phyloP scores from a whole-genome alignment of 2,797 vertebrate species.

The Brotula barbata region DNA sequence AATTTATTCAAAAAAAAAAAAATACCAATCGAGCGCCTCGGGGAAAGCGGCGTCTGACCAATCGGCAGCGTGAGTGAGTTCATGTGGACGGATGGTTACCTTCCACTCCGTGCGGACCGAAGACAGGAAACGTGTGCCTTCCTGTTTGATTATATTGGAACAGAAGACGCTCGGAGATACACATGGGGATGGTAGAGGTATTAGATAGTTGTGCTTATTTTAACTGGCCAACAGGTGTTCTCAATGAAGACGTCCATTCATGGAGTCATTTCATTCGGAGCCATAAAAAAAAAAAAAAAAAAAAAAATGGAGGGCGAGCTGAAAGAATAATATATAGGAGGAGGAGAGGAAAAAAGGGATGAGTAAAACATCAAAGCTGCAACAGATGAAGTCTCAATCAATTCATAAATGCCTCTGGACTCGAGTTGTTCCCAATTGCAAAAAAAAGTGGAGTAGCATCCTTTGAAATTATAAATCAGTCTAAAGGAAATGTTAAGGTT shows the following conservation, averaged over 20 bases:
- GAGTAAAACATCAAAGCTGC: conserved; percentile 70
- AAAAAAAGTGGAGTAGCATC: conserved; percentile 31
- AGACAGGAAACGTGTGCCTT: conserved; percentile 60
- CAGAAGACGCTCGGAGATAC: conserved; percentile 55
- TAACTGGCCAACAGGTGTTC: conserved; percentile 73
- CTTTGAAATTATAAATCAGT: conserved; percentile 54
- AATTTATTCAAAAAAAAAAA: no score
- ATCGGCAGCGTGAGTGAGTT: no score
- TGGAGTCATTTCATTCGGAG: conserved; percentile 42
- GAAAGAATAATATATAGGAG: conserved; percentile 63
- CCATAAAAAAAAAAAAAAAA: conserved; percentile 35
- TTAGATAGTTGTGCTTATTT: conserved; percentile 66
- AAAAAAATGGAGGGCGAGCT: conserved; percentile 29
- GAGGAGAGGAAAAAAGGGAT: conserved; percentile 38
- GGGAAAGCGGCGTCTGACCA: no score
- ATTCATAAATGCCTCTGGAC: conserved; percentile 62
- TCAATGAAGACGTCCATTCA: conserved; percentile 60
- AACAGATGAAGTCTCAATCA: conserved; percentile 66
- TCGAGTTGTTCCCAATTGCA: conserved; percentile 43
- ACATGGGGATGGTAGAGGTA: conserved; percentile 45
- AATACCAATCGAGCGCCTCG: no score
- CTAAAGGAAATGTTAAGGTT: conserved; percentile 45
- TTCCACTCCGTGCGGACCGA: conserved; percentile 44
- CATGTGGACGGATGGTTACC: conserved; percentile 38
- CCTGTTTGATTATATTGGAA: conserved; percentile 72